Percentiles rank a stretch among this genome's conserved stretches.
phyloP scores from a whole-genome alignment of 1,140 invertebrate genomes.

The Steinernema feltiae region DNA sequence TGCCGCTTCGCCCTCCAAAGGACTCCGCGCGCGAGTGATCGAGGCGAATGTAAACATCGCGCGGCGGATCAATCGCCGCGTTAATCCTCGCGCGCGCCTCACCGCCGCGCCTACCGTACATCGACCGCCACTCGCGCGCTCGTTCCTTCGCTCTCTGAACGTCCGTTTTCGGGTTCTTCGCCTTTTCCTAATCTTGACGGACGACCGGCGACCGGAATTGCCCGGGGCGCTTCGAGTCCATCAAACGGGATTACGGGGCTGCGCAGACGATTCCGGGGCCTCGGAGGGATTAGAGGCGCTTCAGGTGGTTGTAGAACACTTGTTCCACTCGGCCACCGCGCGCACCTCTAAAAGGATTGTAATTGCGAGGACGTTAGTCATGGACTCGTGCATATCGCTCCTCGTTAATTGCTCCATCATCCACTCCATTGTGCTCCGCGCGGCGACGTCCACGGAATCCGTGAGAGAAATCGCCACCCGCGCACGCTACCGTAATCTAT shows the following conservation, averaged over 20 bases:
- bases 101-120: constrained; percentile 4
- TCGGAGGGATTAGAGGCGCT: background rate
- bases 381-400: background rate
- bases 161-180: background rate
- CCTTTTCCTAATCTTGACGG: background rate
- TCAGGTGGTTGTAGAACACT: constrained; percentile 1
- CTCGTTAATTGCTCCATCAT: background rate
- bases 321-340: background rate
- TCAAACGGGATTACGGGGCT: background rate
- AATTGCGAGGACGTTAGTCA: background rate
- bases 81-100: background rate
- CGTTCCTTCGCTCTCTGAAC: background rate
- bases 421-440: background rate
- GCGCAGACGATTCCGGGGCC: background rate
- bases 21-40: background rate
- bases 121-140: background rate
- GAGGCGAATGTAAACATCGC: no score
- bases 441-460: background rate
- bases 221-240: background rate
- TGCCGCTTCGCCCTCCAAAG: background rate
- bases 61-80: background rate
- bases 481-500: constrained; percentile 12
- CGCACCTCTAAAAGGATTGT: background rate
- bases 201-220: background rate
- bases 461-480: constrained; percentile 1